Evolutionary conservation across 2,797 vertebrate species (phyloP).

Genomic region (Myotis planiceps): DNA sequence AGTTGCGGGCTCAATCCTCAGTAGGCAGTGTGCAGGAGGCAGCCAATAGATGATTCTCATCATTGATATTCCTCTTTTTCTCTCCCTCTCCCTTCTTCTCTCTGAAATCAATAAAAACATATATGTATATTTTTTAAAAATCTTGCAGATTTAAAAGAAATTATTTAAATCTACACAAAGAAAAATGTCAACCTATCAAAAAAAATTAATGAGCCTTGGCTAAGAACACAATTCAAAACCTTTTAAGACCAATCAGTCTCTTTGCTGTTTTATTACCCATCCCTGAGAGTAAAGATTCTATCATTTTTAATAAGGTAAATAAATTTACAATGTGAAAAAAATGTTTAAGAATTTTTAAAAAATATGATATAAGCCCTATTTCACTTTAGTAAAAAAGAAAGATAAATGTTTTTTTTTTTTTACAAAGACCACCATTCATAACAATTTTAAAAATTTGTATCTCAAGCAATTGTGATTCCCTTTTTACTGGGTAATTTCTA

Average conservation of each 20-base stretch:
- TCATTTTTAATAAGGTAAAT: conserved; percentile 69
- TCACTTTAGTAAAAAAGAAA: conserved; percentile 51
- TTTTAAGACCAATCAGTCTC: conserved; percentile 50
- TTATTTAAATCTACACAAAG: conserved; percentile 77
- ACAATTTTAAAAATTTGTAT: background rate
- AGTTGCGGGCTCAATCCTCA: too few relatives aligned
- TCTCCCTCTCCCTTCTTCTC: too few relatives aligned
- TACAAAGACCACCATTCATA: conserved; percentile 64
- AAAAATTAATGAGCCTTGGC: conserved; percentile 71
- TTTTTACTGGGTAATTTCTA: conserved; percentile 21
- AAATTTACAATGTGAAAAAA: conserved; percentile 57
- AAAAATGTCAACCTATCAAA: conserved; percentile 60
- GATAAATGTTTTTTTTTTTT: conserved; percentile 67
- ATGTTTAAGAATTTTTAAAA: conserved; percentile 61
- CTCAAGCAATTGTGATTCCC: background rate
- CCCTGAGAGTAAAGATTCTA: conserved; percentile 72
- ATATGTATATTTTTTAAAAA: background rate
- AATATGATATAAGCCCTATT: conserved; percentile 61
- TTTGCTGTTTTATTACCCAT: conserved; percentile 56
- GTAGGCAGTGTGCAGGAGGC: too few relatives aligned
- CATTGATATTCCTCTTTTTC: too few relatives aligned
- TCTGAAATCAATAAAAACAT: too few relatives aligned
- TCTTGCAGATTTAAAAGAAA: conserved; percentile 76
- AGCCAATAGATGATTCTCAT: too few relatives aligned
- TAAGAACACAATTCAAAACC: background rate